Conservation (phyloP, 2,888 invertebrate species). For the Pogonocherus hispidulus region DNA sequence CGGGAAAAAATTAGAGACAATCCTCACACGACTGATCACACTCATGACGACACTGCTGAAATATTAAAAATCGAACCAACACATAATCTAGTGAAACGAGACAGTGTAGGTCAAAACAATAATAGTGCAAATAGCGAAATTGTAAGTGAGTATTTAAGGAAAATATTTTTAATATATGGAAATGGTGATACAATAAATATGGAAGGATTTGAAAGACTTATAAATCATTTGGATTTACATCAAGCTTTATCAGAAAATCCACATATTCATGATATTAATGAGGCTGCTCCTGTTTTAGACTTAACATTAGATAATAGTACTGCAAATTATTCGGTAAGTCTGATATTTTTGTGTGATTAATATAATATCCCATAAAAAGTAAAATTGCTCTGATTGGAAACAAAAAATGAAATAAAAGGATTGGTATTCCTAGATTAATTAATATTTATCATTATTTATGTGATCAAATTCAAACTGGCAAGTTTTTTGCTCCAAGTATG, state of each 20-base stretch:
- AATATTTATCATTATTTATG: too few relatives aligned
- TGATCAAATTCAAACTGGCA: too few relatives aligned
- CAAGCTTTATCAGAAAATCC: constrained; percentile 8
- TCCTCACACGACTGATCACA: constrained; percentile 39
- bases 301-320: constrained; percentile 18
- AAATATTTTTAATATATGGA: constrained; percentile 79
- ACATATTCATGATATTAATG: constrained; percentile 15
- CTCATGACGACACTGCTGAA: constrained; percentile 37
- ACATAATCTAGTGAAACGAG: constrained; percentile 41
- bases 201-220: constrained; percentile 79
- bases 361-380: too few relatives aligned
- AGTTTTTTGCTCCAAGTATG: too few relatives aligned
- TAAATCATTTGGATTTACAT: constrained; percentile 65
- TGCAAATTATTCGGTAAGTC: constrained; percentile 24
- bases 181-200: constrained; percentile 76
- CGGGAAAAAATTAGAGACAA: constrained; percentile 55
- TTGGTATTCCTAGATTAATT: too few relatives aligned
- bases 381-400: too few relatives aligned
- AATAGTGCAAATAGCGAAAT: constrained; percentile 56
- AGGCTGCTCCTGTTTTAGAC: constrained; percentile 23
- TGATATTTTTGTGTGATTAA: too few relatives aligned
- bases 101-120: constrained; percentile 42
- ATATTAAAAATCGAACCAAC: constrained; percentile 8
- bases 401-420: too few relatives aligned
- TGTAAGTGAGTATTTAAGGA: constrained; percentile 73